Conservation (phyloP, 2,888 invertebrate genomes). For the Drosophila greeni region DNA sequence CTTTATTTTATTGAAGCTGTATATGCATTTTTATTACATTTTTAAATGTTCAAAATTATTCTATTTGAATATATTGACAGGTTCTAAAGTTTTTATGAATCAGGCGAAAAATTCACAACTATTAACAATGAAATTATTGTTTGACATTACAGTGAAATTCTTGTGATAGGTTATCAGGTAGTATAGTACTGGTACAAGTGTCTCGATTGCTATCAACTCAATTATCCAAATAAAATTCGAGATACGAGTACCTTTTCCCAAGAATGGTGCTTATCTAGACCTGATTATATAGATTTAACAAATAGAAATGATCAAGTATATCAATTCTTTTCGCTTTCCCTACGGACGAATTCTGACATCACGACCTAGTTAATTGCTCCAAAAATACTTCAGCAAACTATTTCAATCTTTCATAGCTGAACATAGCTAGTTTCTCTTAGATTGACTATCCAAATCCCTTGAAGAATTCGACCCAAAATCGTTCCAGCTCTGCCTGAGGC, state of each 20-base stretch:
- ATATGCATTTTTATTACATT: background rate
- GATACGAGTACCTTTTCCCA: background rate
- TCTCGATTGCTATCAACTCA: conserved; percentile 5
- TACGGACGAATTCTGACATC: background rate
- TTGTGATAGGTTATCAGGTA: background rate
- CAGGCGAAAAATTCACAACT: background rate
- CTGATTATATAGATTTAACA: background rate
- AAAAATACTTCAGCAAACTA: background rate
- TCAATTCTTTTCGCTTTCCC: background rate
- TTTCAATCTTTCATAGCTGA: background rate
- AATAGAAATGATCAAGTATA: background rate
- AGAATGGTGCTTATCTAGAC: background rate
- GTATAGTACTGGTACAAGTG: background rate
- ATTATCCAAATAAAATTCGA: conserved; percentile 1
- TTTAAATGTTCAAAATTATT: background rate
- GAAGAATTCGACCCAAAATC: background rate
- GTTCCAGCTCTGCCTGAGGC: background rate
- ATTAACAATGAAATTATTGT: background rate
- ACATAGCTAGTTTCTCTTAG: background rate
- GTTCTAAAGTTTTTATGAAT: background rate
- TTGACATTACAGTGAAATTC: background rate
- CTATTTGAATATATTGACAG: background rate
- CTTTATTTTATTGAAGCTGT: background rate
- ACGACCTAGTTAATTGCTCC: conserved; percentile 5
- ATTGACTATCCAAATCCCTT: conserved; percentile 1